Base-by-base conservation (phyloP, 2,888 invertebrate species). In the Metacarcinus magister region DNA sequence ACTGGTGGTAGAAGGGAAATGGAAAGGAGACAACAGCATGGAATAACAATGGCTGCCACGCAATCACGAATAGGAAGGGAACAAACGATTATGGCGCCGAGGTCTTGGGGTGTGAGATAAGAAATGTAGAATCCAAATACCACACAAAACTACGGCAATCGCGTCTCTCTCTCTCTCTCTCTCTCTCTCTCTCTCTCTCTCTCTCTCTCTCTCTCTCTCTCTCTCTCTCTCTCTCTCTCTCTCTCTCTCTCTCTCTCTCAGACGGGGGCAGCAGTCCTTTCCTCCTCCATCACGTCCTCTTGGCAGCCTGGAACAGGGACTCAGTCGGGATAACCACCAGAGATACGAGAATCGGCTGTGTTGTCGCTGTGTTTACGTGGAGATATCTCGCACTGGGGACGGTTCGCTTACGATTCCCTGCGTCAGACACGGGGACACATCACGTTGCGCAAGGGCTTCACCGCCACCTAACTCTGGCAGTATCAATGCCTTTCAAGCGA, bases 171-270 rank as follows among this genome's bases (percentile, higher is more conserved):
- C 82, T 67, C 67, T 67, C 67, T 67, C 67, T 67, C 67, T 67
- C 67, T 60, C 60, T 60, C 60, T 60, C 60, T 60, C 60, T 60
- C 60, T 60, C 60, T 60, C 60, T 60, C 60, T 60, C 60, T 60
- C 60, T 60, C 60, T 60, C 60, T 60, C 60, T 67, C 67, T 67
- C 67, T 67, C 67, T 67, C 67, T 67, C 67, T 67, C 67, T 67
- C 67, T 67, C 67, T 67, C 67, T 67, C 67, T 67, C 67, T 67
- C 67, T 67, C 67, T 67, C 67, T 67, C 67, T 67, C 67, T 67
- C 67, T 67, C 67, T 67, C 67, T 67, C 67, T 67, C 67, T 67
- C 67, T 67, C 67, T 67, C 67, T 67, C 67, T 67, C 67, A 67
- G 67, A 67, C 19, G n/a, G 23, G n/a, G 67, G 67, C n/a, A n/a